Evolutionary conservation across 2,797 vertebrate species (phyloP), one percentile per base, ranked within the genome.

Genomic region (Carapus acus): DNA sequence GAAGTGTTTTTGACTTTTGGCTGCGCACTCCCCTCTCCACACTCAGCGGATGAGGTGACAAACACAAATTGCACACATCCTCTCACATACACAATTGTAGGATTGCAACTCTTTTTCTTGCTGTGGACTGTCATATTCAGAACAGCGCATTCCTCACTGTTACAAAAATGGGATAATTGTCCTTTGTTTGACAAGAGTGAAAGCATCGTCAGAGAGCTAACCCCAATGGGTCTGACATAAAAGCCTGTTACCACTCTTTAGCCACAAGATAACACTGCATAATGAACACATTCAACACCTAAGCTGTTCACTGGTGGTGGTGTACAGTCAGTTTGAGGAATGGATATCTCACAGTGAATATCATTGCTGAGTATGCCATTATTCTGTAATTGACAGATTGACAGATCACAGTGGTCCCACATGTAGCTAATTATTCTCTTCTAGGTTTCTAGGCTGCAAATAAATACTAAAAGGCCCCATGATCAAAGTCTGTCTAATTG

Each of bases 171-270:
- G 88, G 89, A 94, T 92, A 91, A 92, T 91, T 83, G 78, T 76
- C 84, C 90, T 90, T 90, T 94, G 90, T 92, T 88, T 88, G 90
- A 90, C 68, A 79, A 87, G 71, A 83, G 72, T 85, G 78, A 73
- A 74, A 78, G 75, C 67, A 84, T 73, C 63, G 60, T 54, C 83
- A 84, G 78, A 74, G 85, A 51, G 70, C 87, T 85, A 86, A 87
- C 87, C n/a, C n/a, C 87, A 83, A 62, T 63, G 80, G 84, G 85
- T 77, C 81, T 84, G 88, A 90, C 87, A 90, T 89, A 87, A 90
- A 90, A 94, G 90, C 89, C 88, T 85, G 89, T 90, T 91, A 89
- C 78, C 88, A n/a, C 83, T 59, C 65, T 65, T 63, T 48, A 77
- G 65, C 47, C 56, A 41, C 41, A 49, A 67, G 70, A 62, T 59